Evolutionary conservation across 2,113 vertebrate species (phyloP).

Genomic region (Notiomystis cincta): DNA sequence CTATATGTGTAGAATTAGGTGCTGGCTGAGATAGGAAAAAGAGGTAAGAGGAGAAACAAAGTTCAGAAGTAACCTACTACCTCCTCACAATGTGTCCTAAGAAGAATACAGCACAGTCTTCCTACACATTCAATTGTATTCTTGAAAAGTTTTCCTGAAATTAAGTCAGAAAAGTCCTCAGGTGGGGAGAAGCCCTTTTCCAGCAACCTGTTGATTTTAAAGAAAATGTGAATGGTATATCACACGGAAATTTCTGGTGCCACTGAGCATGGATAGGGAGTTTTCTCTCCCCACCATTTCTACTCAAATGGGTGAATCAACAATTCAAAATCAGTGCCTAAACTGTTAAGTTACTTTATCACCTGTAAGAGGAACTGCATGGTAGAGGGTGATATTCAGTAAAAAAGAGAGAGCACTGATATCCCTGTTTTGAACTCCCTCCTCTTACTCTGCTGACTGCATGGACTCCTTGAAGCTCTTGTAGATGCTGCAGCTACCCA

Average conservation of each 20-base stretch:
- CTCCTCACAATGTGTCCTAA: not conserved
- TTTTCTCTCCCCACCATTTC: not conserved
- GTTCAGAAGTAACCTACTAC: not conserved
- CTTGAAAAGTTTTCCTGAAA: not conserved
- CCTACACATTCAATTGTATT: not conserved
- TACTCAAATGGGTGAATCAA: not conserved
- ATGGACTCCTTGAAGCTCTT: not conserved
- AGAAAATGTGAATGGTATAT: not conserved
- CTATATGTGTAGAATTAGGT: not conserved
- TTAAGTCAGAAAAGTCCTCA: not conserved
- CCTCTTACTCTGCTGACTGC: not conserved
- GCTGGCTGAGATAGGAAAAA: not conserved
- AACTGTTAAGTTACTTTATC: not conserved
- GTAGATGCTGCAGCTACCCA: not conserved
- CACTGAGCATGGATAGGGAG: fast-evolving
- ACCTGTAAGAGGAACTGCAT: not conserved
- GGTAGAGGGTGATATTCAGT: not conserved
- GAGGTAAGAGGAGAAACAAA: not conserved
- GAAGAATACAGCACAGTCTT: not conserved
- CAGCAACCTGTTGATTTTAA: not conserved
- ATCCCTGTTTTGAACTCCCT: not conserved
- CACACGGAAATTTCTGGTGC: not conserved
- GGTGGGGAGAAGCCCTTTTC: not conserved
- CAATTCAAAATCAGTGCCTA: not conserved
- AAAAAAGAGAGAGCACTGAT: not conserved